A percentile compares a stretch with the other conserved stretches of the same genome.
phyloP scores from a whole-genome alignment of 2,113 vertebrate genomes.

The Xyliphius kryptos region DNA sequence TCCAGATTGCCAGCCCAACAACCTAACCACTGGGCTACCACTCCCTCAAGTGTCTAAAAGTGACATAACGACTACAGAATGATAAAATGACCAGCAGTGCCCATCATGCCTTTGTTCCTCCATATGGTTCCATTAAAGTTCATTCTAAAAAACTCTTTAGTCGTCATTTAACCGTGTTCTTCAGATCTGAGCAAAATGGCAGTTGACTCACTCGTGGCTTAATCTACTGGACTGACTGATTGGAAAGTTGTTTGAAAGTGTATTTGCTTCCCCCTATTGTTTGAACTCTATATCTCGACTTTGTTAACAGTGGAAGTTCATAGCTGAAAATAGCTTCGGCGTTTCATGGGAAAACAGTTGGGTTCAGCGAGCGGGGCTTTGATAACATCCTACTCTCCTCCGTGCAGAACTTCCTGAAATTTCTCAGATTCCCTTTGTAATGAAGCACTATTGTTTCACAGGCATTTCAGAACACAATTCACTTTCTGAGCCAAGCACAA shows the following conservation, averaged over 20 bases:
- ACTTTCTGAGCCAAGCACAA: conserved; percentile 29
- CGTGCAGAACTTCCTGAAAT: conserved; percentile 51
- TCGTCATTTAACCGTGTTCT: no score
- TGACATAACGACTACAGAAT: no score
- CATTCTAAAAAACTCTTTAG: no score
- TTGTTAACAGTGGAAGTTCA: conserved; percentile 33
- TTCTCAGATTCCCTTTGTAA: conserved; percentile 49
- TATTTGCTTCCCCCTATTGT: conserved; percentile 32
- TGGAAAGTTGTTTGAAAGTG: conserved; percentile 14
- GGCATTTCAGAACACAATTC: conserved; percentile 46
- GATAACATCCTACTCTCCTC: conserved; percentile 41
- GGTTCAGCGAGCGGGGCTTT: conserved; percentile 50
- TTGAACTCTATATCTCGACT: conserved; percentile 15
- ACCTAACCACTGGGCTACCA: no score
- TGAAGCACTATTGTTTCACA: conserved; percentile 49
- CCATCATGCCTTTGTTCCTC: no score
- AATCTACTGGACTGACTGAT: neutral
- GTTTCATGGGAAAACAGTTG: conserved; percentile 44
- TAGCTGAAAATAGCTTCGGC: conserved; percentile 48
- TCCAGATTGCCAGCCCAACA: no score
- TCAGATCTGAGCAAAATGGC: no score
- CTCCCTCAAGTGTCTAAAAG: no score
- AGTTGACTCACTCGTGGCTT: no score
- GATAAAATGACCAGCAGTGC: no score
- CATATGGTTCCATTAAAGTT: no score